Base-by-base conservation (phyloP, 1,140 invertebrate genomes). In the Listronotus oregonensis region DNA sequence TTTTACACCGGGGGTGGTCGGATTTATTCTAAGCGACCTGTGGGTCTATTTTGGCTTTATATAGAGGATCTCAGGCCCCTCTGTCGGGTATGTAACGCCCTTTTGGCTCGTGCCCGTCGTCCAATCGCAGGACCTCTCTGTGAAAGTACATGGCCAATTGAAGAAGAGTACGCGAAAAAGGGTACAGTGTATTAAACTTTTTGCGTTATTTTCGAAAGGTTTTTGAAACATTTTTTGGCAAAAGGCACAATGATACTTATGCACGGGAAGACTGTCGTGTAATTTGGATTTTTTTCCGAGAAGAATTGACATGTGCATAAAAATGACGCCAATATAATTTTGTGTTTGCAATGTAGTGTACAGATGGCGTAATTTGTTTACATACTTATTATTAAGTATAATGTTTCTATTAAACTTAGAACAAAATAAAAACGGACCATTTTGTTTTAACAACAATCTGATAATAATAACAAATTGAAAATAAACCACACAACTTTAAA, bases 91-190 rank as follows among this genome's bases (percentile, higher is more conserved):
- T 15, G 47, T 50, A 52, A 58, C 47, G 43, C 43, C 64, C 57
- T 43, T 31, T 34, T 50, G 60, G 57, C 64, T 56, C 64, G 64
- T 66, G 64, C 64, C 55, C 9, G 5, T 54, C 39, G 50, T 27
- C 64, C 64, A 66, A 66, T 66, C 31, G n/a, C 18, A 46, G 37
- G 7, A 10, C 34, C 1, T 37, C 31, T 34, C 12, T 52, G 15
- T 39, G 50, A 31, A 4, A 39, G 14, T 39, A 52, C 8, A 9
- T 52, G 31, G 42, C 60, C 60, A 63, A 63, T 63, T 12, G 17
- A 6, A 39, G 4, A 7, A 9, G 50, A 37, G 31, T 39, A 34
- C 9, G 31, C n/a, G 31, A 34, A n/a, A 14, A 11, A 34, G 34
- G 50, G 40, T 63, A 7, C 14, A 44, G n/a, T 40, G 43, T 54